Conservation (phyloP, 2,113 vertebrate genomes). For the Okapia johnstoni region DNA sequence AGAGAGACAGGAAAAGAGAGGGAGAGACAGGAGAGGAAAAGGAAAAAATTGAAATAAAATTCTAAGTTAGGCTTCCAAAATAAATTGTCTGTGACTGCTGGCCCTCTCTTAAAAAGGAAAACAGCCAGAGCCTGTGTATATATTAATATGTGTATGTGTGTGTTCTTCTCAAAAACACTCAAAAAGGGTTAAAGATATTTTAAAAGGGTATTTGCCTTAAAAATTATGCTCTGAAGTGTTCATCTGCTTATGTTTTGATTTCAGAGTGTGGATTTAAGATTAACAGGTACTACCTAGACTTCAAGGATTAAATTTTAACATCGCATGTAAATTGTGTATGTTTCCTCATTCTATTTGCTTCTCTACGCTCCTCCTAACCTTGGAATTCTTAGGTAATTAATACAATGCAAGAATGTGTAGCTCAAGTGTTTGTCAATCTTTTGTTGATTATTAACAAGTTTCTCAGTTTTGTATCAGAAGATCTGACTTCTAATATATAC, state of each 20-base stretch:
- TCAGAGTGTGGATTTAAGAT: background rate
- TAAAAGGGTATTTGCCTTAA: background rate
- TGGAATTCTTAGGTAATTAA: background rate
- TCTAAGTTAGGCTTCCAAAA: constrained; percentile 32
- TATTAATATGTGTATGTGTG: background rate
- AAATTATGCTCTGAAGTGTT: background rate
- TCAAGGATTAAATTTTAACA: background rate
- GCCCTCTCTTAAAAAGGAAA: background rate
- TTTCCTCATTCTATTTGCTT: background rate
- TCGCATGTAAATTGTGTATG: background rate
- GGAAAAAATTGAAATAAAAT: constrained; percentile 42
- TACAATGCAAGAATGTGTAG: background rate
- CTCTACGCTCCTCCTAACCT: background rate
- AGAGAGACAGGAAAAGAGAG: constrained; percentile 9
- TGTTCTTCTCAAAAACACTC: background rate
- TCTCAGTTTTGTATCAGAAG: background rate
- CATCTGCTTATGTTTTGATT: background rate
- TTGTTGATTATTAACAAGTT: background rate
- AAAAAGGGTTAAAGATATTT: background rate
- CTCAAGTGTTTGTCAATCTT: background rate
- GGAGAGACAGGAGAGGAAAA: constrained; percentile 21
- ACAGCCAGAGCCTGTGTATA: background rate
- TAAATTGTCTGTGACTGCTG: background rate
- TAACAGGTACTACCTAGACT: background rate
- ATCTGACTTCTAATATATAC: background rate